These are phyloP conservation scores for Meda fulgida DNA, from an alignment of 2,797 vertebrate genomes.

Conservation along the genomic window DNA sequence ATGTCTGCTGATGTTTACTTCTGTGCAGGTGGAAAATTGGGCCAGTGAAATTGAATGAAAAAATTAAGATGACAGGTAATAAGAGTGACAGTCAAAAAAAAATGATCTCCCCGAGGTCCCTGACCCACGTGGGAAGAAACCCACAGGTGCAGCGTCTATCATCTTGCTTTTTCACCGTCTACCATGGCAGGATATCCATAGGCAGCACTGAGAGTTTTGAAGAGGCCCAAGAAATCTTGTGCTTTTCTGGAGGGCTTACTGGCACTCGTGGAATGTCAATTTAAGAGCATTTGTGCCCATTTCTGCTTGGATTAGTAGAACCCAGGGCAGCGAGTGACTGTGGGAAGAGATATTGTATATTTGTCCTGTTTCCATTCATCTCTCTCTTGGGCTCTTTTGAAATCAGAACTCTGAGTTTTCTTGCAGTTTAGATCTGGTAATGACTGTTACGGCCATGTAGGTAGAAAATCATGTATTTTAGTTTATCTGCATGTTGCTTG, in stretches of 20 bases:
- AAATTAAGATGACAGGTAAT: conserved; percentile 42
- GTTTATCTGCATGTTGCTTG: conserved; percentile 13
- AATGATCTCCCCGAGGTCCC: conserved; percentile 25
- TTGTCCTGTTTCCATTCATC: conserved; percentile 35
- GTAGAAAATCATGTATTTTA: background rate
- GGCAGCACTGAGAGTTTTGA: conserved; percentile 28
- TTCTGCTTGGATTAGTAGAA: conserved; percentile 35
- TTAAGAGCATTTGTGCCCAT: conserved; percentile 41
- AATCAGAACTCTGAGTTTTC: background rate
- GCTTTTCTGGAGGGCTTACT: conserved; percentile 37
- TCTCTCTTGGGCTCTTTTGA: conserved; percentile 19
- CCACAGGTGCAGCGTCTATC: conserved; percentile 45
- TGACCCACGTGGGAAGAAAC: conserved; percentile 29
- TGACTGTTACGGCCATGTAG: background rate
- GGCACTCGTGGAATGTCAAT: conserved; percentile 39
- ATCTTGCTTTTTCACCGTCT: conserved; percentile 18
- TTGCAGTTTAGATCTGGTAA: conserved; percentile 12
- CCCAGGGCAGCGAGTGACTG: conserved; percentile 38
- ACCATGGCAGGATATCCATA: conserved; percentile 30
- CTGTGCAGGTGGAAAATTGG: conserved; percentile 39
- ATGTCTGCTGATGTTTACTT: background rate
- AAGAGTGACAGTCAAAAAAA: conserved; percentile 44
- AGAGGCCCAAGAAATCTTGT: conserved; percentile 37
- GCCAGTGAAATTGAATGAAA: conserved; percentile 41
- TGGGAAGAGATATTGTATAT: conserved; percentile 36